These are phyloP conservation scores for Oreocharis arfaki DNA, from an alignment of 2,113 vertebrate genomes.

Conservation along the genomic window DNA sequence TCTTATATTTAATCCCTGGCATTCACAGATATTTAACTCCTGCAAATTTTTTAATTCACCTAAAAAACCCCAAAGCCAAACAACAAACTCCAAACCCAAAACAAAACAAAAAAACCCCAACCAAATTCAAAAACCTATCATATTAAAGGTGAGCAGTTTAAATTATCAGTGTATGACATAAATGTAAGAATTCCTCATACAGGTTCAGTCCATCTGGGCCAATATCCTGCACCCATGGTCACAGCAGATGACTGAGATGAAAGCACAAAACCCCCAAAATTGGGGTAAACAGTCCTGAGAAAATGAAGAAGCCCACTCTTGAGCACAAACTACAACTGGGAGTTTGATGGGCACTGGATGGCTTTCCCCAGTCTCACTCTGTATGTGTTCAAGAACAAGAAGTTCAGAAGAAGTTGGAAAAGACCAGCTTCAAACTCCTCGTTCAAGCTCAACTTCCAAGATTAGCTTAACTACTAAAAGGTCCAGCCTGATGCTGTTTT, in stretches of 20 bases:
- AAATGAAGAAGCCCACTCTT: not conserved
- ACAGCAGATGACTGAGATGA: not conserved
- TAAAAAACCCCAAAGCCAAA: slow-evolving; percentile 12
- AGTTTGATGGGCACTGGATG: not conserved
- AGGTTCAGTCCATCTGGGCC: not conserved
- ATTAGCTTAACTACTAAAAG: not conserved
- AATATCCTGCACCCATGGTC: not conserved
- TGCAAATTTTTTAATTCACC: slow-evolving; percentile 78
- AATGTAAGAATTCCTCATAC: not conserved
- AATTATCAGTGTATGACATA: not conserved
- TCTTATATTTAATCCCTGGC: slow-evolving; percentile 77
- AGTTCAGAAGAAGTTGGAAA: not conserved
- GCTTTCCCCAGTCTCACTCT: not conserved
- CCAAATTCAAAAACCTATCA: not conserved
- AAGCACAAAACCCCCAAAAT: not conserved
- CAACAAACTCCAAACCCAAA: not conserved
- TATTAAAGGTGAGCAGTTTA: not conserved
- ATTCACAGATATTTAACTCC: slow-evolving; percentile 82
- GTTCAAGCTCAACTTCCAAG: not conserved
- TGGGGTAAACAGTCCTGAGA: not conserved
- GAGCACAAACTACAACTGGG: accelerated
- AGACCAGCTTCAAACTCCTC: not conserved
- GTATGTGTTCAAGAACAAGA: no score
- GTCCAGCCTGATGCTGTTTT: not conserved
- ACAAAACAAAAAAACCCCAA: not conserved